phyloP scores from a whole-genome alignment of 2,888 invertebrate species.

The Fragum sueziense region DNA sequence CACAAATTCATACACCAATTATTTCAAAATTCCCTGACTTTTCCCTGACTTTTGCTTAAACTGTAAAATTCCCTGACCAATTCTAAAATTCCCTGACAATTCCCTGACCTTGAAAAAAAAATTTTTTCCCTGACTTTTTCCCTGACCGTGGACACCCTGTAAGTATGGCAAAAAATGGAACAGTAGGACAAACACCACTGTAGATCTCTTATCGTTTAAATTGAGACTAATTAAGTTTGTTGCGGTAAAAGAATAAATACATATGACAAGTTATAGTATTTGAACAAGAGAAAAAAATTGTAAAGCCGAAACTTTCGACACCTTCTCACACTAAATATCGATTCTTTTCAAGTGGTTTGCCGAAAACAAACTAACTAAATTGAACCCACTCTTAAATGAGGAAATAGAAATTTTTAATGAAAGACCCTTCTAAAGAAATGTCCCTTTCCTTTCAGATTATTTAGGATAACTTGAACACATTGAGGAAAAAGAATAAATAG shows the following conservation, averaged over 20 bases:
- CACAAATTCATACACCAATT: too few relatives aligned
- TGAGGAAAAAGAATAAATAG: not conserved
- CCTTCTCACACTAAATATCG: constrained; percentile 20
- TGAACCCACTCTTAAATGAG: constrained; percentile 10
- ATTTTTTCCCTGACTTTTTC: too few relatives aligned
- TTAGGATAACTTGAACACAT: not conserved
- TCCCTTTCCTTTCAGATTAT: not conserved
- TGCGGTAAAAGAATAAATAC: constrained; percentile 29
- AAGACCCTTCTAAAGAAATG: not conserved
- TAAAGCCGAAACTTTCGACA: constrained; percentile 13
- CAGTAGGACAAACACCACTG: constrained; percentile 19
- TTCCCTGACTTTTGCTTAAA: too few relatives aligned
- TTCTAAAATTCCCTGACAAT: too few relatives aligned
- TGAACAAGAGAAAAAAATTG: constrained; percentile 27
- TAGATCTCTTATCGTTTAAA: constrained; percentile 25
- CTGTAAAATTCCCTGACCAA: too few relatives aligned
- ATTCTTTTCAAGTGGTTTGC: constrained; percentile 21
- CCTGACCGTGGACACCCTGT: too few relatives aligned
- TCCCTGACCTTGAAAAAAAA: too few relatives aligned
- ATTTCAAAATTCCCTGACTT: too few relatives aligned
- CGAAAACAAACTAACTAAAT: constrained; percentile 12
- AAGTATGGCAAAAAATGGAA: not conserved
- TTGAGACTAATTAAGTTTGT: constrained; percentile 21
- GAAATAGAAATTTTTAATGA: not conserved
- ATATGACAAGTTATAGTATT: constrained; percentile 48